These are phyloP conservation scores for Rhynchopsitta pachyrhyncha DNA, from an alignment of 2,113 vertebrate species.

Conservation along the genomic window DNA sequence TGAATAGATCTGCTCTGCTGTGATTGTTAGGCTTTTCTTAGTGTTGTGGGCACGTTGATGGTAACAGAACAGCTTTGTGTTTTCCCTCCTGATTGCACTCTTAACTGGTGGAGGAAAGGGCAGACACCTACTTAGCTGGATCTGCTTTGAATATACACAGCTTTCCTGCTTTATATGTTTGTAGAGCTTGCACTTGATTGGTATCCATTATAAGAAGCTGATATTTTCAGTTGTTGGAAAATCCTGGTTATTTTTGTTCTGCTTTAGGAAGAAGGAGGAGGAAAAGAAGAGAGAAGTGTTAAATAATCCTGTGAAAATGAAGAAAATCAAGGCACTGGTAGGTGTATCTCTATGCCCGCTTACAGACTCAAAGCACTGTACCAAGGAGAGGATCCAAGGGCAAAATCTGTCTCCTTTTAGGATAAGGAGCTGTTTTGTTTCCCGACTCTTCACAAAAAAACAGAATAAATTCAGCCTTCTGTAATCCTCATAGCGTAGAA, in stretches of 20 bases:
- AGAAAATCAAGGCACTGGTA: conserved; percentile 95
- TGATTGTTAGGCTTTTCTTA: neutral
- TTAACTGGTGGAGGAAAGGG: neutral
- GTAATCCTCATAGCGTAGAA: rapidly evolving
- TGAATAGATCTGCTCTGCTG: neutral
- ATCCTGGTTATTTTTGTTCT: neutral
- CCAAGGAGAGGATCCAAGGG: neutral
- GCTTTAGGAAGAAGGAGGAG: conserved; percentile 89
- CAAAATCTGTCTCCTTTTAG: neutral
- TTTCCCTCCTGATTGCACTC: neutral
- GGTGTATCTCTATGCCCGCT: neutral
- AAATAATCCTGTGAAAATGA: conserved; percentile 98
- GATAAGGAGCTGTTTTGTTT: neutral
- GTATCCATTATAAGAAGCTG: neutral
- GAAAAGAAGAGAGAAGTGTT: conserved; percentile 94
- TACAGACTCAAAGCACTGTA: neutral
- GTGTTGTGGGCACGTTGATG: neutral
- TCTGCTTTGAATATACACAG: neutral
- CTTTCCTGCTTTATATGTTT: neutral
- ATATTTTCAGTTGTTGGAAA: neutral
- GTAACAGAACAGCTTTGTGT: neutral
- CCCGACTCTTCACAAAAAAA: neutral
- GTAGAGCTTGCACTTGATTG: neutral
- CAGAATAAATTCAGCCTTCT: neutral
- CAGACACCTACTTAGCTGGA: neutral